These are phyloP conservation scores for Acipenser ruthenus DNA, from an alignment of 2,797 vertebrate genomes.

Conservation along the genomic window DNA sequence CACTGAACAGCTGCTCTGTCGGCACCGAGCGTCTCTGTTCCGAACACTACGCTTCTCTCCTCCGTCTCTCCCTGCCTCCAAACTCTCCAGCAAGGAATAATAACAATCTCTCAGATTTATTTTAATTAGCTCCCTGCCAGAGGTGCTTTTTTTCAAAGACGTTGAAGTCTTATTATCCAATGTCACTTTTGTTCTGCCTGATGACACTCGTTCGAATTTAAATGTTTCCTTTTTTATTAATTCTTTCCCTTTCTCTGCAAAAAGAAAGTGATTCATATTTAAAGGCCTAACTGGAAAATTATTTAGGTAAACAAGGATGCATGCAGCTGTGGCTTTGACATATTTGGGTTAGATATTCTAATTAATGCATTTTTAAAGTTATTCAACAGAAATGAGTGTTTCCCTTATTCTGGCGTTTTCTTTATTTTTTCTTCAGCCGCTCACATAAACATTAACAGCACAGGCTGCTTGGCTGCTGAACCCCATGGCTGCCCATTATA, in stretches of 20 bases:
- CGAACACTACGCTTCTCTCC: background rate
- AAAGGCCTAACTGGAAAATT: background rate
- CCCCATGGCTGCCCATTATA: too few species aligned
- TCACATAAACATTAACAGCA: too few species aligned
- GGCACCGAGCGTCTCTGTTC: slow-evolving; percentile 22
- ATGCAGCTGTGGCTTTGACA: background rate
- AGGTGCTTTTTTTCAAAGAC: slow-evolving; percentile 42
- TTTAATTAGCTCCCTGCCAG: slow-evolving; percentile 39
- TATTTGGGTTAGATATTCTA: background rate
- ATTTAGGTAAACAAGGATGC: background rate
- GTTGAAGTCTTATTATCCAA: slow-evolving; percentile 38
- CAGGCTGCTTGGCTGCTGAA: too few species aligned
- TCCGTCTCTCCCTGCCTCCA: background rate
- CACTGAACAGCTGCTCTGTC: slow-evolving; percentile 23
- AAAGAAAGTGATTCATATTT: background rate
- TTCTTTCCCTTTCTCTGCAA: background rate
- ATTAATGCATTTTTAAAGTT: background rate
- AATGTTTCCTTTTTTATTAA: background rate
- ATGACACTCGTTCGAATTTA: slow-evolving; percentile 1
- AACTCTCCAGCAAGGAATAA: slow-evolving; percentile 39
- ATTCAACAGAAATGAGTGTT: background rate
- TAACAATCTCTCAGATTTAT: slow-evolving; percentile 37
- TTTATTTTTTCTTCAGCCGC: too few species aligned
- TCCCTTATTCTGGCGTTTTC: too few species aligned
- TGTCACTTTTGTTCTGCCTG: slow-evolving; percentile 27